phyloP scores from a whole-genome alignment of 1,140 invertebrate genomes.

The Drosophila pseudoananassae region DNA sequence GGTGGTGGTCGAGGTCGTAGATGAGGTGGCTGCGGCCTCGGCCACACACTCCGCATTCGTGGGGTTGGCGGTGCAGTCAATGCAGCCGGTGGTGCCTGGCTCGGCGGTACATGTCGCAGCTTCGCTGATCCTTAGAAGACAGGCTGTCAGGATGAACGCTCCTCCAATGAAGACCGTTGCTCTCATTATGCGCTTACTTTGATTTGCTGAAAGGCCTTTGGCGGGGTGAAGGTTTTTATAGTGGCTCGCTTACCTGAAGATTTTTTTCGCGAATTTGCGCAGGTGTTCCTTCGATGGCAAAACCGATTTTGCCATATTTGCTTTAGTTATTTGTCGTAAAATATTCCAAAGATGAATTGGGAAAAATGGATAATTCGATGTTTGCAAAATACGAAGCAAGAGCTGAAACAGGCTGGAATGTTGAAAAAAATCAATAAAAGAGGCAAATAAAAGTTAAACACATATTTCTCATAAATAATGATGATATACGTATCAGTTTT shows the following conservation, averaged over 20 bases:
- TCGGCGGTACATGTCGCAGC: constrained; percentile 20
- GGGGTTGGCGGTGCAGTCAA: constrained; percentile 7
- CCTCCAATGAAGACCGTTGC: not conserved
- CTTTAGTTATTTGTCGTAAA: constrained; percentile 10
- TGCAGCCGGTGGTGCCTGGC: not conserved
- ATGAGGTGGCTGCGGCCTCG: not conserved
- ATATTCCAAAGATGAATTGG: constrained; percentile 10
- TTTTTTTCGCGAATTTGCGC: constrained; percentile 29
- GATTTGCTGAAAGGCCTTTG: not conserved
- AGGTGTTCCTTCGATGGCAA: constrained; percentile 8
- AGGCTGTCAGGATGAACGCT: constrained; percentile 10
- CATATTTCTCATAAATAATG: too few species aligned
- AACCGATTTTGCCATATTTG: constrained; percentile 5
- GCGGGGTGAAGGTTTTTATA: constrained; percentile 36
- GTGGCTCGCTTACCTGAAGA: constrained; percentile 6
- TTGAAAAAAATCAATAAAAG: too few species aligned
- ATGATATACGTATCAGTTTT: too few species aligned
- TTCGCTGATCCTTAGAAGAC: constrained; percentile 7
- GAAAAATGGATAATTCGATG: too few species aligned
- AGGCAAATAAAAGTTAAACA: too few species aligned
- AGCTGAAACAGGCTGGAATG: too few species aligned
- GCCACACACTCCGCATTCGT: not conserved
- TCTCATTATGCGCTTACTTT: constrained; percentile 8
- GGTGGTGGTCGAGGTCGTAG: not conserved
- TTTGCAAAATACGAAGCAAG: too few species aligned